Evolutionary conservation across 1,140 invertebrate species (phyloP), one percentile per base, ranked within the genome.

Genomic region (Orius insidiosus): DNA sequence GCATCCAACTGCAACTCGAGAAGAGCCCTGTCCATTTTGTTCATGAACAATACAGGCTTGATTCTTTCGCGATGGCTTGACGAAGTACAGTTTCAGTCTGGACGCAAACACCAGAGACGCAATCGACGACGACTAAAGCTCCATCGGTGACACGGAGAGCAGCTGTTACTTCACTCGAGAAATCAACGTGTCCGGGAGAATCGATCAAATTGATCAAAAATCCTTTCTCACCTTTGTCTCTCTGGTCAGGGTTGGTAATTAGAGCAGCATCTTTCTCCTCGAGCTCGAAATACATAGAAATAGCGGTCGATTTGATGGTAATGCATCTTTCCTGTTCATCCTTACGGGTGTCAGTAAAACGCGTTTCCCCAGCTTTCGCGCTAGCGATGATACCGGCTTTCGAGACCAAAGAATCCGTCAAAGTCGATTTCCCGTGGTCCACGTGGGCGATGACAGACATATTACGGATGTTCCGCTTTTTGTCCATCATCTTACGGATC

Each of bases 381-480:
- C 83, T 83, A 56, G 96, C 94, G 68, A 99, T 99, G 63, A 99
- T 99, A 74, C 96, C 96, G 60, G 95, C 96, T 69, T 98, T 99
- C 46, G 93, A 95, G 38, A 99, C 94, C 56, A 99, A 74, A 43
- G 96, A 98, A 70, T 99, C 96, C 37, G 96, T 99, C 63, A 99
- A 65, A 41, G 96, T 99, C 55, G 95, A 98, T 68, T 99, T 99
- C 62, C 96, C 96, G 66, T 99, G 96, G 75, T 99, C 96, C 50
- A 99, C 96, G 69, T 99, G 96, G 58, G 96, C 96, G 68, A 99
- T 99, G 66, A 99, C 96, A 63, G 95, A 98, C 95, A 99, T 99
- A 71, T 99, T 99, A 64, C 96, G 80, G 68, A 99, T 98, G 63
- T 99, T 98, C 69, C 74, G 75, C 74, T 98, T 98, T 64, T 92